These are phyloP conservation scores for Chaetodon trifascialis DNA, from an alignment of 2,113 vertebrate species.

Conservation along the genomic window DNA sequence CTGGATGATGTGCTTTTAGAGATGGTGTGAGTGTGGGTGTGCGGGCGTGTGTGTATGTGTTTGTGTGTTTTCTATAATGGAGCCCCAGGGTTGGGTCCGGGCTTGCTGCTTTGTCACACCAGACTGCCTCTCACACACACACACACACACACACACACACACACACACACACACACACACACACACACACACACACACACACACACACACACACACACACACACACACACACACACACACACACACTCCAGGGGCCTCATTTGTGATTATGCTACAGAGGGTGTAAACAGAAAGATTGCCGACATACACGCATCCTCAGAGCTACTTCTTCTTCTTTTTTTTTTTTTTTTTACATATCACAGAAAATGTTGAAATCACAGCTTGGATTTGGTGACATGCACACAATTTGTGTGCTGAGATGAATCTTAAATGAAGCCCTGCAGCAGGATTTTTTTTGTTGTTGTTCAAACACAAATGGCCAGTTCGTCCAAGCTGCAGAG, in stretches of 20 bases:
- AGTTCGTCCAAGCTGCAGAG: conserved; percentile 57
- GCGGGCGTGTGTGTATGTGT: conserved; percentile 34
- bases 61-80: conserved; percentile 58
- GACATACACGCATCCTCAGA: conserved; percentile 44
- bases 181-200: not conserved
- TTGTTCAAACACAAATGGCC: conserved; percentile 29
- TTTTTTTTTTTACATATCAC: conserved; percentile 46
- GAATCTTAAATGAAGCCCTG: conserved; percentile 40
- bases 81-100: conserved; percentile 60
- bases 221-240: not conserved
- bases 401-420: not conserved
- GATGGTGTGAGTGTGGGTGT: conserved; percentile 36
- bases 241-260: conserved; percentile 38
- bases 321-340: conserved; percentile 23
- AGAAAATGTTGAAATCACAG: conserved; percentile 25
- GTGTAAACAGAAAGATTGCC: conserved; percentile 30
- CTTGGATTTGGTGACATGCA: conserved; percentile 14
- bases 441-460: conserved; percentile 18
- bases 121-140: conserved; percentile 69
- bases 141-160: not conserved
- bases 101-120: conserved; percentile 78
- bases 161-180: conserved; percentile 4
- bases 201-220: conserved; percentile 4
- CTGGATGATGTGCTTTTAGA: conserved; percentile 35
- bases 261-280: conserved; percentile 29